A percentile compares a stretch with the other conserved stretches of the same genome.
Evolutionary conservation across 1,140 invertebrate genomes (phyloP).

Genomic region (Hermetia illucens): DNA sequence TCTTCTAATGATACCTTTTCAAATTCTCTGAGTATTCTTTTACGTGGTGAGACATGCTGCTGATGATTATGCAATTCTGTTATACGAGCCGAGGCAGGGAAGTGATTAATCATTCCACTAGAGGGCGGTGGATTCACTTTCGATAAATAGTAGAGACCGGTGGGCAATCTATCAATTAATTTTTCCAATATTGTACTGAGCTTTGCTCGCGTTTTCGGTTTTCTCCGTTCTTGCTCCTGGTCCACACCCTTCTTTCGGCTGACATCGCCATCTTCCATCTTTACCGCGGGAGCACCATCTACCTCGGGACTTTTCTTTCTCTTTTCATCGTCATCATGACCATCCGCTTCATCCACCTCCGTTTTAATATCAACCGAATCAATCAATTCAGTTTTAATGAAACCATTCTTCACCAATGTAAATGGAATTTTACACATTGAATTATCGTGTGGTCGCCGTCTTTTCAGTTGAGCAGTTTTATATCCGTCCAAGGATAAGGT

Average conservation of each 20-base stretch:
- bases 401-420: background rate
- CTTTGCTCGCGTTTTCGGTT: constrained; percentile 13
- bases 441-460: constrained; percentile 40
- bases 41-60: constrained; percentile 50
- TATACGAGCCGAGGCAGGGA: background rate
- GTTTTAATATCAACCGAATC: background rate
- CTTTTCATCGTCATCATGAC: background rate
- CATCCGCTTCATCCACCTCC: background rate
- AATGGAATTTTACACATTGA: constrained; percentile 3
- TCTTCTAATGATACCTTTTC: constrained; percentile 59
- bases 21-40: constrained; percentile 55
- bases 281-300: constrained; percentile 11
- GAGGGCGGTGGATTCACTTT: constrained; percentile 6
- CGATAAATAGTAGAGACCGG: constrained; percentile 21
- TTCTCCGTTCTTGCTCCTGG: constrained; percentile 9
- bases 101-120: background rate
- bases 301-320: constrained; percentile 28
- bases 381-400: background rate
- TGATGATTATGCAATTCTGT: constrained; percentile 24
- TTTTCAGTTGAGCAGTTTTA: constrained; percentile 35
- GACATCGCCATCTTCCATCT: too few relatives aligned
- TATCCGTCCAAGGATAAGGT: constrained; percentile 27
- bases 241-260: too few relatives aligned
- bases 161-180: constrained; percentile 23
- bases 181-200: constrained; percentile 26